phyloP scores from a whole-genome alignment of 2,113 vertebrate species.

The Oxygymnocypris stewartii region DNA sequence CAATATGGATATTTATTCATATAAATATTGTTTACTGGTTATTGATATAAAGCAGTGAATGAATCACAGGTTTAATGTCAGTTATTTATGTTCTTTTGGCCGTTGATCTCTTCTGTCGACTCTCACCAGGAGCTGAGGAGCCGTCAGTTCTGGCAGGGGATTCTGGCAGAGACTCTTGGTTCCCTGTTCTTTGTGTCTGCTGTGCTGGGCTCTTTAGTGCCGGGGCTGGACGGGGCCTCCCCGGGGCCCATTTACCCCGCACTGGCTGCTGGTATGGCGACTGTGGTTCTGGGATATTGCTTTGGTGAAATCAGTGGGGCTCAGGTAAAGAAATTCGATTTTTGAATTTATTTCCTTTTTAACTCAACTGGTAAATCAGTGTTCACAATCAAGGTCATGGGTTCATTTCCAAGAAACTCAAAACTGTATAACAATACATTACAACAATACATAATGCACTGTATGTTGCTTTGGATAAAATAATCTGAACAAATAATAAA shows the following conservation, averaged over 20 bases:
- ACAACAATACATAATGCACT: too few species aligned
- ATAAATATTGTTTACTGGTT: neutral
- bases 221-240: constrained; percentile 57
- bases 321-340: constrained; percentile 70
- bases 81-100: neutral
- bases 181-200: constrained; percentile 79
- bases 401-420: neutral
- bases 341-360: neutral
- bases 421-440: neutral
- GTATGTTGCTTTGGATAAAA: neutral
- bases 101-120: neutral
- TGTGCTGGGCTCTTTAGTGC: constrained; percentile 77
- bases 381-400: neutral
- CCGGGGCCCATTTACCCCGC: constrained; percentile 75
- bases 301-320: constrained; percentile 79
- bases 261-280: constrained; percentile 73
- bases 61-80: neutral
- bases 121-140: constrained; percentile 72
- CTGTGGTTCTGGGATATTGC: constrained; percentile 71
- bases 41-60: neutral
- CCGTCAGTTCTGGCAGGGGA: constrained; percentile 75
- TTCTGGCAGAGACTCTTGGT: constrained; percentile 74
- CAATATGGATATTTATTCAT: neutral
- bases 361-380: neutral
- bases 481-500: neutral